Evolutionary conservation across 53 echinoderm and acorn worm genomes (phyloP), one percentile per base, ranked within the genome.

Genomic region (Astropecten irregularis): DNA sequence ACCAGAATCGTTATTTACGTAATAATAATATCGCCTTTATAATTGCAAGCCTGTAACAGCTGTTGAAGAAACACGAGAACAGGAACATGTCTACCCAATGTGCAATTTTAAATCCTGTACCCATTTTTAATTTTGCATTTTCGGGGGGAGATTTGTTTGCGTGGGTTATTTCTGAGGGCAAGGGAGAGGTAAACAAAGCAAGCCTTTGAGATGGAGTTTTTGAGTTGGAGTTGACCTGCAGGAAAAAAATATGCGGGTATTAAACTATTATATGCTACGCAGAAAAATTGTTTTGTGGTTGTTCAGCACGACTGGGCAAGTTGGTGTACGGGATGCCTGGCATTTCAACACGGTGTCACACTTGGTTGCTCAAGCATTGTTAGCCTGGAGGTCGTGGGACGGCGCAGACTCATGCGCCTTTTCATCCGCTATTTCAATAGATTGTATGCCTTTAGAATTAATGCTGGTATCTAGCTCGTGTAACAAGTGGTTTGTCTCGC

Each of bases 361-460:
- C 79, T 61, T 79, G 79, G 49, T 13, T 79, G 42, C 14, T 40
- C 79, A 79, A 60, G 79, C 79, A 62, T 79, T 79, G 79, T 79
- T 62, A 13, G 47, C 1, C 7, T 4, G 44, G 61, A 79, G 79
- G 79, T 79, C 79, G 79, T 29, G 34, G 40, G 8, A 32, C 49
- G 0, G 31, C 33, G 14, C 20, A 44, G 9, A 48, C 62, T 60
- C 48, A 3, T 11, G 33, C 61, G 19, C 25, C 46, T 30, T 79
- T 60, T 79, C 61, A 79, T 79, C 62, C 46, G 13, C 49, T 44
- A 48, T 60, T 79, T 79, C 79, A 61, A 79, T 79, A 74, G 74
- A 57, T 56, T 74, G 74, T 55, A 46, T 31, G 79, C 20, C 79
- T 79, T 61, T 79, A 46, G 79, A 79, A 49, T 61, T 79, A 74